Percentiles rank a stretch among this genome's conserved stretches.
These are phyloP conservation scores for Drosophila acutilabella DNA, from an alignment of 2,888 invertebrate species.

Conservation along the genomic window DNA sequence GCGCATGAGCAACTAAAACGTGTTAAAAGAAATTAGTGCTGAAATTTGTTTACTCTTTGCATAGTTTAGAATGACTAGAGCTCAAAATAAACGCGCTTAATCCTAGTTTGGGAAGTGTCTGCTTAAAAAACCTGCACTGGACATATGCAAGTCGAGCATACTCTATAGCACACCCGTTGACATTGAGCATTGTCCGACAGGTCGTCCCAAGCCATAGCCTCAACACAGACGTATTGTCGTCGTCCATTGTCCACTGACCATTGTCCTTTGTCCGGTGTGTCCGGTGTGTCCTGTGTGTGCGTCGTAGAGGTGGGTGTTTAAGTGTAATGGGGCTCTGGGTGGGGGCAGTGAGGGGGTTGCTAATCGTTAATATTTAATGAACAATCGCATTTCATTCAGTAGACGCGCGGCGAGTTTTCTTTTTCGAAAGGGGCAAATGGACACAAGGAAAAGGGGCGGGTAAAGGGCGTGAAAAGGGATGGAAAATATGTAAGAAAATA, in stretches of 20 bases:
- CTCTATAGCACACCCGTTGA: slow-evolving; percentile 56
- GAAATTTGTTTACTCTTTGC: no score
- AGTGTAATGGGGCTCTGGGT: background rate
- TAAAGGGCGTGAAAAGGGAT: background rate
- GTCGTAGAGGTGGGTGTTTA: background rate
- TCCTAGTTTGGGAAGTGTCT: no score
- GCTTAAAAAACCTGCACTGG: background rate
- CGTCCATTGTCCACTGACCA: slow-evolving; percentile 32
- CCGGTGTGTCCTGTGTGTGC: slow-evolving; percentile 1
- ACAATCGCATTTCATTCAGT: slow-evolving; percentile 72
- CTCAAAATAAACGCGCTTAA: no score
- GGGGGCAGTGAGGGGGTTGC: background rate
- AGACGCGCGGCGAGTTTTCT: slow-evolving; percentile 44
- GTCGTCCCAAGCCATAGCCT: slow-evolving; percentile 30
- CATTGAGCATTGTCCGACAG: slow-evolving; percentile 60
- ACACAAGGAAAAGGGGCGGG: background rate
- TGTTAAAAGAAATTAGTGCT: no score
- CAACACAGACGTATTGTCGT: slow-evolving; percentile 53
- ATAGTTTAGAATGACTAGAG: no score
- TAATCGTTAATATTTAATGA: slow-evolving; percentile 83
- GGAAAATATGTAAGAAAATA: background rate
- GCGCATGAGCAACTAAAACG: background rate
- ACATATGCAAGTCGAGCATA: background rate
- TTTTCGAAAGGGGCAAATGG: slow-evolving; percentile 16
- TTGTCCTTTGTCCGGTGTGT: slow-evolving; percentile 32